A percentile compares a stretch with the other conserved stretches of the same genome.
phyloP scores from a whole-genome alignment of 2,888 invertebrate species.

The Nebria salina region DNA sequence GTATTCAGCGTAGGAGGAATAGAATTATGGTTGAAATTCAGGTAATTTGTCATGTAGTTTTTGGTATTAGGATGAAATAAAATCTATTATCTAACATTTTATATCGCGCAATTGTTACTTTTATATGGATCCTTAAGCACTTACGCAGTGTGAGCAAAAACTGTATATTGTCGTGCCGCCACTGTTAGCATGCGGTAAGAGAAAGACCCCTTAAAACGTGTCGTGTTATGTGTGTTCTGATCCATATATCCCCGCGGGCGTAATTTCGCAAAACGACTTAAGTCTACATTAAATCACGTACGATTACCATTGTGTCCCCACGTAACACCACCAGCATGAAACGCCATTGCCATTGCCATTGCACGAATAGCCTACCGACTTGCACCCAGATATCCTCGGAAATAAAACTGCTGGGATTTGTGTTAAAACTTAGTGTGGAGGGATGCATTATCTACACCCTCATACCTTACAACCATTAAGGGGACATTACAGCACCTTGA shows the following conservation, averaged over 20 bases:
- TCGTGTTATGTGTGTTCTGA: constrained; percentile 15
- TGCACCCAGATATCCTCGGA: constrained; percentile 17
- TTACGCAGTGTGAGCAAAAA: not conserved
- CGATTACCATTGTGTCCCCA: constrained; percentile 31
- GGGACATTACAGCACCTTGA: constrained; percentile 11
- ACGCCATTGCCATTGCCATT: not conserved
- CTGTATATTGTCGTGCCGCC: not conserved
- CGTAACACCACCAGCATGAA: not conserved
- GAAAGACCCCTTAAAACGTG: not conserved
- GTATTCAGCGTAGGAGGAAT: too few relatives aligned
- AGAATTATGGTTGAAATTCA: too few relatives aligned
- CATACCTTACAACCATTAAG: constrained; percentile 27
- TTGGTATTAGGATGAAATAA: too few relatives aligned
- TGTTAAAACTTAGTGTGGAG: constrained; percentile 13
- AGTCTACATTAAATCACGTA: constrained; percentile 34
- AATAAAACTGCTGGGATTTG: constrained; percentile 26
- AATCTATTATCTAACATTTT: too few relatives aligned
- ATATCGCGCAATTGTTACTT: too few relatives aligned
- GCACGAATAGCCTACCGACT: not conserved
- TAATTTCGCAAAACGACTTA: constrained; percentile 29
- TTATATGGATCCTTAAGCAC: too few relatives aligned
- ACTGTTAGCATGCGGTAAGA: constrained; percentile 2
- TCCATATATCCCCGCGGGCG: constrained; percentile 20
- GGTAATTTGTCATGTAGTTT: too few relatives aligned
- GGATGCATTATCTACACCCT: constrained; percentile 17